These are phyloP conservation scores for Patella depressa DNA, from an alignment of 2,888 invertebrate species.

Conservation along the genomic window DNA sequence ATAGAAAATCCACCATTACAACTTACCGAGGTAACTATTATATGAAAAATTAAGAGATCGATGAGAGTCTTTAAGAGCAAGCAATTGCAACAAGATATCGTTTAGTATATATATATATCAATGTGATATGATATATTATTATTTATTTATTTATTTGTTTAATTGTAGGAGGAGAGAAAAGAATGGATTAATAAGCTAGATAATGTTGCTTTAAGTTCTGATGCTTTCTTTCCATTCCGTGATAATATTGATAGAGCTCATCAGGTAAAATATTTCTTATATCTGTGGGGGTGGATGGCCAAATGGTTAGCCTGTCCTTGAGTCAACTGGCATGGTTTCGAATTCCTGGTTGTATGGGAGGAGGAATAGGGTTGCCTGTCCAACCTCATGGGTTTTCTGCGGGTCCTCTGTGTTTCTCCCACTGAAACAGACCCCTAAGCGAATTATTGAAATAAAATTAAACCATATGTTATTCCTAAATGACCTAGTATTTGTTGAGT, in stretches of 20 bases:
- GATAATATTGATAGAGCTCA: constrained; percentile 95
- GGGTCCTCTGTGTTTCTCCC: no score
- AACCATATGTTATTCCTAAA: no score
- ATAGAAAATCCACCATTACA: constrained; percentile 82
- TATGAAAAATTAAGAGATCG: constrained; percentile 43
- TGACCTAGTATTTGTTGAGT: no score
- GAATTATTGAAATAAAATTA: no score
- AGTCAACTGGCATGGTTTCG: no score
- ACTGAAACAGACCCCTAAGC: no score
- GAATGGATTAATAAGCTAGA: constrained; percentile 75
- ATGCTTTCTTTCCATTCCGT: constrained; percentile 98
- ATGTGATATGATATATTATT: background rate
- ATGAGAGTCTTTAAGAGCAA: background rate
- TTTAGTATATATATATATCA: background rate
- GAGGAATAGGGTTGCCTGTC: no score
- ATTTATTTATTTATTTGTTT: background rate
- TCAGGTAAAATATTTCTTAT: constrained; percentile 76
- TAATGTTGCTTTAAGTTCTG: constrained; percentile 88
- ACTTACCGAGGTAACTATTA: constrained; percentile 76
- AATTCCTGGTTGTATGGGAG: no score
- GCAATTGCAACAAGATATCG: background rate
- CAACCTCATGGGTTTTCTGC: no score
- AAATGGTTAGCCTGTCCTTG: no score
- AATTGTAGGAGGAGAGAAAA: constrained; percentile 61
- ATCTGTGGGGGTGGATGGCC: no score